phyloP scores from a whole-genome alignment of 1,140 invertebrate species.

The Octopus bimaculoides region DNA sequence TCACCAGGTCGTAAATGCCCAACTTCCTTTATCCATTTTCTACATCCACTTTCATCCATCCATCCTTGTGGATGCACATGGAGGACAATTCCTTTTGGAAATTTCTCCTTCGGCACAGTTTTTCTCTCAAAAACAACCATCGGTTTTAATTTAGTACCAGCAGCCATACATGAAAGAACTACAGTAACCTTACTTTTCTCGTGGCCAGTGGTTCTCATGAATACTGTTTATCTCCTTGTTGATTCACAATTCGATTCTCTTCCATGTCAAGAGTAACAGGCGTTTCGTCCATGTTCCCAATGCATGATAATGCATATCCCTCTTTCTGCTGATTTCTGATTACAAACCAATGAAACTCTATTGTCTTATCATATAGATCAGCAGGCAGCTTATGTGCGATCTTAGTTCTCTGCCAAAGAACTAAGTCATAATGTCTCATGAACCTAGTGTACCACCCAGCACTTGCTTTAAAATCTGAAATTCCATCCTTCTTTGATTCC shows the following conservation, averaged over 20 bases:
- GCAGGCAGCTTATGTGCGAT: neutral
- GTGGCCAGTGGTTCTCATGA: neutral
- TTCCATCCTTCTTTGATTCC: neutral
- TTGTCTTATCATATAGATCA: neutral
- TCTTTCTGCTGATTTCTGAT: neutral
- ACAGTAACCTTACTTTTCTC: neutral
- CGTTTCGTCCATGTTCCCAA: neutral
- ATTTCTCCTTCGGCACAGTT: neutral
- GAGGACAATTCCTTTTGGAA: neutral
- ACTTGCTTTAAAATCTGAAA: neutral
- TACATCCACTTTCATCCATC: neutral
- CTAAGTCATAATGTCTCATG: neutral
- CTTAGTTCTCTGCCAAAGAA: neutral
- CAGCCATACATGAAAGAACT: neutral
- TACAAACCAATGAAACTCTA: neutral
- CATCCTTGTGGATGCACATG: neutral
- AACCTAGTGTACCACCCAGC: conserved; percentile 6
- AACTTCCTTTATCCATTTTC: neutral
- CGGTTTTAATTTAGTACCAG: neutral
- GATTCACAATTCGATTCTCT: neutral
- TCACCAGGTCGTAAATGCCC: neutral
- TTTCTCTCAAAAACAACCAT: neutral
- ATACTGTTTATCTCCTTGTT: neutral
- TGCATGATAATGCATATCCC: too few species aligned
- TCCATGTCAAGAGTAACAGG: neutral